phyloP scores from a whole-genome alignment of 2,888 invertebrate genomes.

The Apomyelois bistriatella region DNA sequence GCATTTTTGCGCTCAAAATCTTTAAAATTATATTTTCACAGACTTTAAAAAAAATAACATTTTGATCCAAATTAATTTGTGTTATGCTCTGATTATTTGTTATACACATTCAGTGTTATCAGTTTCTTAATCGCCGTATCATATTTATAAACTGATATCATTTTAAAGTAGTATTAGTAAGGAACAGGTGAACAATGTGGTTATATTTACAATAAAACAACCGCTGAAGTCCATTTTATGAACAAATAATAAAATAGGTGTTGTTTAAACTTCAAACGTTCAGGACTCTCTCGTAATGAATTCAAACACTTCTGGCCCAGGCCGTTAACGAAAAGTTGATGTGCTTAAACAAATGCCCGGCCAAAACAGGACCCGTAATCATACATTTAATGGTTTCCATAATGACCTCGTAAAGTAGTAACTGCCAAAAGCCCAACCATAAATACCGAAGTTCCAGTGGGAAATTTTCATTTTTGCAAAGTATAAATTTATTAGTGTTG shows the following conservation, averaged over 20 bases:
- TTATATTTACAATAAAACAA: slow-evolving; percentile 38
- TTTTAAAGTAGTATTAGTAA: too few relatives aligned
- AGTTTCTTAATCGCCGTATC: too few relatives aligned
- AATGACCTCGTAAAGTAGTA: slow-evolving; percentile 73
- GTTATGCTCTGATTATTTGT: too few relatives aligned
- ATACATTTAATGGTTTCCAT: slow-evolving; percentile 72
- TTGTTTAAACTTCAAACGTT: slow-evolving; percentile 55
- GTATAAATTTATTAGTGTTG: slow-evolving; percentile 20
- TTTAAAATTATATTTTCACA: not conserved
- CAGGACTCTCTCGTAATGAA: slow-evolving; percentile 45
- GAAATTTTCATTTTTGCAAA: slow-evolving; percentile 31
- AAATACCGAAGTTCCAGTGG: slow-evolving; percentile 60
- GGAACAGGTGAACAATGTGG: slow-evolving; percentile 37
- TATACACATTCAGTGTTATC: too few relatives aligned
- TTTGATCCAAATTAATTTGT: too few relatives aligned
- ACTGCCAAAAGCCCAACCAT: slow-evolving; percentile 62
- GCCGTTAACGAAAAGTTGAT: slow-evolving; percentile 71
- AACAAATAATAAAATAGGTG: slow-evolving; percentile 60
- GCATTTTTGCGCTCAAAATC: not conserved
- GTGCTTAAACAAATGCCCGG: slow-evolving; percentile 69
- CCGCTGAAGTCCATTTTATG: slow-evolving; percentile 44
- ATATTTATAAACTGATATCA: too few relatives aligned
- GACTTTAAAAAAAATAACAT: too few relatives aligned
- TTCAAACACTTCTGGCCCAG: slow-evolving; percentile 54
- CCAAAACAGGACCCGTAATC: slow-evolving; percentile 67